These are phyloP conservation scores for Drosophila sordidapex DNA, from an alignment of 2,888 invertebrate species.

Conservation along the genomic window DNA sequence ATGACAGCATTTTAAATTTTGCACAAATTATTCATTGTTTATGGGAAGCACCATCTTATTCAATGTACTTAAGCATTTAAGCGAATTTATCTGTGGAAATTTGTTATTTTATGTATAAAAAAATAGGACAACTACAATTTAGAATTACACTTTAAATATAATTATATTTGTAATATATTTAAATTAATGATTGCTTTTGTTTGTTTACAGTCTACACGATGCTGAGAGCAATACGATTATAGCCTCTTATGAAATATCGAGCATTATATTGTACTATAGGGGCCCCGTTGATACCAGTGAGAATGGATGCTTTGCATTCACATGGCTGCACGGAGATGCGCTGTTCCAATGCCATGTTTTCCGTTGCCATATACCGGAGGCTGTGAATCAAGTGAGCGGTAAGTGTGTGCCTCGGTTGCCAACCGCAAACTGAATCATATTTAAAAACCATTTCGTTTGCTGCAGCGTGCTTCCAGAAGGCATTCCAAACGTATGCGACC, in stretches of 20 bases:
- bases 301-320: conserved; percentile 98
- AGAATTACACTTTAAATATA: not conserved
- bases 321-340: conserved; percentile 97
- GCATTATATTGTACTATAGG: conserved; percentile 97
- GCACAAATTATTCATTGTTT: not conserved
- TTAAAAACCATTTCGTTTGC: not conserved
- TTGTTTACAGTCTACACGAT: conserved; percentile 90
- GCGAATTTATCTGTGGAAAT: not conserved
- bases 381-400: conserved; percentile 92
- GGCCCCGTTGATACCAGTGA: conserved; percentile 93
- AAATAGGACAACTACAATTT: not conserved
- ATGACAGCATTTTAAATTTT: not conserved
- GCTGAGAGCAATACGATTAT: conserved; percentile 91
- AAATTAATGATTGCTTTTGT: not conserved
- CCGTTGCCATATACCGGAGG: conserved; percentile 96
- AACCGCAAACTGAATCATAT: conserved; percentile 5
- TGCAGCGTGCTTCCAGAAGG: conserved; percentile 94
- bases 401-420: conserved; percentile 80
- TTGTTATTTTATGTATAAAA: not conserved
- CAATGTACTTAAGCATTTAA: not conserved
- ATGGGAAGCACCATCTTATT: not conserved
- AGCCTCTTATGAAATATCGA: conserved; percentile 94
- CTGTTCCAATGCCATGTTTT: conserved; percentile 99
- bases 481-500: conserved; percentile 94
- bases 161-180: not conserved